phyloP scores from a whole-genome alignment of 1,140 invertebrate species.

The Microplitis mediator region DNA sequence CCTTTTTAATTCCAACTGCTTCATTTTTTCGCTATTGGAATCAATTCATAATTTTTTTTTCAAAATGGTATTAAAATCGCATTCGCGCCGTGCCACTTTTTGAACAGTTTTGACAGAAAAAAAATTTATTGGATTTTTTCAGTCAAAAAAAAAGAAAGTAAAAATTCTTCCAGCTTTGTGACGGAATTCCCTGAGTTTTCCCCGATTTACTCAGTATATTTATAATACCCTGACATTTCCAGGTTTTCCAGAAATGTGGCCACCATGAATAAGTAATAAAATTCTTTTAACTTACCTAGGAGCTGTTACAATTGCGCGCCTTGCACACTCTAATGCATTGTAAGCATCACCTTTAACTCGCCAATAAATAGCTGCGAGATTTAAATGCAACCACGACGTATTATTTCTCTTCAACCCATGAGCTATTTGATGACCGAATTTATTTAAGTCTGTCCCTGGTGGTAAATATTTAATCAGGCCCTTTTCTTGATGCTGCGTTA shows the following conservation, averaged over 20 bases:
- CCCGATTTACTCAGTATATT: too few species aligned
- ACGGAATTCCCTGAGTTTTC: too few species aligned
- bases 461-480: conserved; percentile 69
- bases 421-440: conserved; percentile 72
- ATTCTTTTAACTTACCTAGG: conserved; percentile 68
- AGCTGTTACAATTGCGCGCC: conserved; percentile 78
- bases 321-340: conserved; percentile 81
- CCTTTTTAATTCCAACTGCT: too few species aligned
- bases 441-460: conserved; percentile 67
- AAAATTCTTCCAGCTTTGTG: too few species aligned
- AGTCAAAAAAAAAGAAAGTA: too few species aligned
- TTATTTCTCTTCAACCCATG: conserved; percentile 72
- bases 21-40: too few species aligned
- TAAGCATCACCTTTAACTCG: conserved; percentile 77
- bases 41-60: too few species aligned
- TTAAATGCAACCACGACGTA: conserved; percentile 84
- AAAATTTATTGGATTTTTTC: too few species aligned
- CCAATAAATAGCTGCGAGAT: conserved; percentile 86
- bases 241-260: not conserved
- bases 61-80: too few species aligned
- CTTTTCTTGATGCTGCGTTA: conserved; percentile 70
- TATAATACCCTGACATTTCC: not conserved
- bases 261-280: not conserved
- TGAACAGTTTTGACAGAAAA: too few species aligned
- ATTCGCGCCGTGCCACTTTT: too few species aligned